A percentile compares a stretch with the other conserved stretches of the same genome.
Conservation (phyloP, 2,797 vertebrate species). For the Esox masquinongy region DNA sequence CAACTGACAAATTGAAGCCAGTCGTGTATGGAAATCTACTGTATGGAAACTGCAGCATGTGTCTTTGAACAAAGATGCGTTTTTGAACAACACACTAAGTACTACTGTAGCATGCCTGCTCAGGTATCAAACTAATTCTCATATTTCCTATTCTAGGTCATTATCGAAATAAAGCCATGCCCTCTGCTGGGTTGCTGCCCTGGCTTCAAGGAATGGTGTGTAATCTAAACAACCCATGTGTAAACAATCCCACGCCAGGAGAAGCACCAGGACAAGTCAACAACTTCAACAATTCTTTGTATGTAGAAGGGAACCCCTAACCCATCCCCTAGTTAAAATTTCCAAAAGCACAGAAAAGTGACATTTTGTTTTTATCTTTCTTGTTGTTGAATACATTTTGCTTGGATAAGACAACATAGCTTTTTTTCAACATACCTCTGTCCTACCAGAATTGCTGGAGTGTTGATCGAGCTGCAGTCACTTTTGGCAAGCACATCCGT, state of each 20-base stretch:
- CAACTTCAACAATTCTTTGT: constrained; percentile 96
- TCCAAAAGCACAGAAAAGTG: not conserved
- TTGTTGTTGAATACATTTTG: not conserved
- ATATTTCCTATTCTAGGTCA: constrained; percentile 77
- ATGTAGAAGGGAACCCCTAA: constrained; percentile 53
- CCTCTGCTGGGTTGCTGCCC: constrained; percentile 92
- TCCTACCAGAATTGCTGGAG: constrained; percentile 62
- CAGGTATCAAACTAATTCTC: not conserved
- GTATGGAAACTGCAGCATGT: too few species aligned
- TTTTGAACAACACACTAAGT: not conserved
- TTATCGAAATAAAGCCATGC: constrained; percentile 98
- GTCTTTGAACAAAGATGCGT: too few species aligned
- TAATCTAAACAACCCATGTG: constrained; percentile 92
- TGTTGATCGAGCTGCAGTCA: constrained; percentile 72
- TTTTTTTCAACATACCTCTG: not conserved
- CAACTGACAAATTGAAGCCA: too few species aligned
- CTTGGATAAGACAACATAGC: not conserved
- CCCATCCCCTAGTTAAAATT: too few species aligned
- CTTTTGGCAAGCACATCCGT: constrained; percentile 61
- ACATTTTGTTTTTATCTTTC: too few species aligned
- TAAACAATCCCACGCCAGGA: constrained; percentile 87
- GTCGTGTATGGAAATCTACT: too few species aligned
- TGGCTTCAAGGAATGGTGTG: constrained; percentile 97
- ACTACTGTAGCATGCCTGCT: not conserved
- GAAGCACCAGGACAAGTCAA: constrained; percentile 92